Conservation (phyloP, 2,797 vertebrate genomes). For the Xyrichtys novacula region DNA sequence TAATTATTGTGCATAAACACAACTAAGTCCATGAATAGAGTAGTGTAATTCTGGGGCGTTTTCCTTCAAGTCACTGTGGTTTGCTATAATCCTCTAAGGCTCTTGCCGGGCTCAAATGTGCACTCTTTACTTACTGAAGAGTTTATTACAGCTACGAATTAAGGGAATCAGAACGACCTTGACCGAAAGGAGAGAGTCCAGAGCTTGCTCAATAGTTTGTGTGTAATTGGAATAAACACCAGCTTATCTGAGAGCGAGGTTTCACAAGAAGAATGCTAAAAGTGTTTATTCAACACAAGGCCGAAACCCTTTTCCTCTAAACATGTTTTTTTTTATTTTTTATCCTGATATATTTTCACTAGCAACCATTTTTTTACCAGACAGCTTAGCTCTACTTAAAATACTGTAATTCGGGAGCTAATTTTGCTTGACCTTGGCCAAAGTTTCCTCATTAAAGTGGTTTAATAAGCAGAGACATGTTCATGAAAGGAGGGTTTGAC, state of each 20-base stretch:
- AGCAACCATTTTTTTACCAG: constrained; percentile 71
- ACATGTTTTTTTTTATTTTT: constrained; percentile 47
- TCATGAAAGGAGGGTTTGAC: constrained; percentile 83
- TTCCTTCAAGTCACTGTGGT: constrained; percentile 55
- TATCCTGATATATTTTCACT: constrained; percentile 63
- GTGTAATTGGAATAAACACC: constrained; percentile 81
- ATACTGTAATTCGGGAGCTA: constrained; percentile 81
- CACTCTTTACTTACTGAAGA: constrained; percentile 50
- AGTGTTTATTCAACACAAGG: constrained; percentile 78
- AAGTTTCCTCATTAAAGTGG: constrained; percentile 85
- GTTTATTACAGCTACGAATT: constrained; percentile 62
- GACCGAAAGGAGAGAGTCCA: constrained; percentile 56
- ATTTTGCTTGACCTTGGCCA: constrained; percentile 85
- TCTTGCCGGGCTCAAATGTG: constrained; percentile 56
- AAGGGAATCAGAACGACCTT: constrained; percentile 73
- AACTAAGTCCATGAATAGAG: constrained; percentile 38
- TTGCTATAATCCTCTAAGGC: constrained; percentile 68
- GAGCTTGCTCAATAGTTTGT: constrained; percentile 54
- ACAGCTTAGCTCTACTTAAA: constrained; percentile 83
- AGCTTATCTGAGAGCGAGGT: constrained; percentile 73
- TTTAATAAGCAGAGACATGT: constrained; percentile 85
- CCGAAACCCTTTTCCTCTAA: constrained; percentile 70
- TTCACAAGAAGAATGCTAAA: constrained; percentile 64
- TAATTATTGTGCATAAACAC: constrained; percentile 47
- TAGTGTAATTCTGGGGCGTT: constrained; percentile 55